These are phyloP conservation scores for Arctia plantaginis DNA, from an alignment of 2,888 invertebrate species.

Conservation along the genomic window DNA sequence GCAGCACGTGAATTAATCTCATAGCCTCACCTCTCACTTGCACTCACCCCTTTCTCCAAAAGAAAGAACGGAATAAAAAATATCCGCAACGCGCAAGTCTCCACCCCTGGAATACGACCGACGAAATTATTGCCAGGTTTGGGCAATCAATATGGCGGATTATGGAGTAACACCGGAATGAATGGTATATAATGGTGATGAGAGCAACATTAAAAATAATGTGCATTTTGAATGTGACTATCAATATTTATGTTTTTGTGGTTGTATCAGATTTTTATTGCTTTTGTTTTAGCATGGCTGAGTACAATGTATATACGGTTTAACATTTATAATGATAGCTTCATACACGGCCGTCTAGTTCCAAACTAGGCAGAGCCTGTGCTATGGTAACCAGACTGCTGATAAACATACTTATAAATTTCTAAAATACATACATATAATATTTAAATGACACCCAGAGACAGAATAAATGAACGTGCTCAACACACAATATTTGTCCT, in stretches of 20 bases:
- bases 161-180: constrained; percentile 46
- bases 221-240: constrained; percentile 34
- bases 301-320: neutral
- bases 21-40: constrained; percentile 59
- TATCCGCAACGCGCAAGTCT: constrained; percentile 74
- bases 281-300: constrained; percentile 1
- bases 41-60: constrained; percentile 46
- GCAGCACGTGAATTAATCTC: constrained; percentile 78
- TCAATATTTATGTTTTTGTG: constrained; percentile 23
- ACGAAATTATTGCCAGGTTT: constrained; percentile 61
- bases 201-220: constrained; percentile 41
- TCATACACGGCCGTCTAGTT: neutral
- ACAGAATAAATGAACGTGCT: no score
- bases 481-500: no score
- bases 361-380: neutral
- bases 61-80: constrained; percentile 58
- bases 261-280: constrained; percentile 11
- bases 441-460: no score
- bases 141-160: constrained; percentile 75
- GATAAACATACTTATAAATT: neutral
- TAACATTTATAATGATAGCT: neutral
- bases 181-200: constrained; percentile 49
- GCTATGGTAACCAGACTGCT: neutral
- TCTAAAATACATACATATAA: neutral
- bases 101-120: constrained; percentile 63